Conservation (phyloP, 2,797 vertebrate genomes). For the Argya squamiceps region DNA sequence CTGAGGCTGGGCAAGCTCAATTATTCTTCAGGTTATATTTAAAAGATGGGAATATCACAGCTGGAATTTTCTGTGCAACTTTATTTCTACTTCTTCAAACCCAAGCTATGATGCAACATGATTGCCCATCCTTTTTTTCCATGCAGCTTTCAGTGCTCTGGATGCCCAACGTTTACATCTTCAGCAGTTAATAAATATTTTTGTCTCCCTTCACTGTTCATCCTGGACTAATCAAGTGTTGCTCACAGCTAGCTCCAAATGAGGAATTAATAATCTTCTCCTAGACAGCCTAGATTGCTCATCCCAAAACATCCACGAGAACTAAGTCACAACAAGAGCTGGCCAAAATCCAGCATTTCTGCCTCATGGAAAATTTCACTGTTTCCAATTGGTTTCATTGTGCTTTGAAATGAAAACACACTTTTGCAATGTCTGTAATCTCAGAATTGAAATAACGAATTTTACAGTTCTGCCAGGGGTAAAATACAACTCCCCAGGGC, state of each 20-base stretch:
- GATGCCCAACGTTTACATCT: not conserved
- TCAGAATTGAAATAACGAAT: slow-evolving; percentile 57
- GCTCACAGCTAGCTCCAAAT: slow-evolving; percentile 34
- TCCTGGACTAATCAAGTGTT: slow-evolving; percentile 11
- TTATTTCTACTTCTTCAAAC: not conserved
- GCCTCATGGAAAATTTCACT: slow-evolving; percentile 63
- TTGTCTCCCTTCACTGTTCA: not conserved
- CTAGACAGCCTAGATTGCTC: slow-evolving; percentile 27
- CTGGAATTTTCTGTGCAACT: not conserved
- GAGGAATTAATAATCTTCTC: slow-evolving; percentile 44
- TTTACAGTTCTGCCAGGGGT: slow-evolving; percentile 65
- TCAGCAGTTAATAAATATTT: slow-evolving; percentile 34
- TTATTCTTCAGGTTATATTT: not conserved
- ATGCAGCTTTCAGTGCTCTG: not conserved
- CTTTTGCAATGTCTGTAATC: slow-evolving; percentile 41
- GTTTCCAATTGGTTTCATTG: slow-evolving; percentile 65
- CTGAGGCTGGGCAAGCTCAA: not conserved
- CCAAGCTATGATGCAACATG: not conserved
- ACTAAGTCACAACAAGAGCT: slow-evolving; percentile 38
- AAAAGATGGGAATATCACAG: not conserved
- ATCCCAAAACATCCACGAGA: slow-evolving; percentile 38
- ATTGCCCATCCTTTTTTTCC: not conserved
- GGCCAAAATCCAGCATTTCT: slow-evolving; percentile 52
- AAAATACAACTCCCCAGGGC: slow-evolving; percentile 63
- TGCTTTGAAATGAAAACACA: slow-evolving; percentile 61